Base-by-base conservation (phyloP, 2,888 invertebrate genomes). In the Sialis lutaria region DNA sequence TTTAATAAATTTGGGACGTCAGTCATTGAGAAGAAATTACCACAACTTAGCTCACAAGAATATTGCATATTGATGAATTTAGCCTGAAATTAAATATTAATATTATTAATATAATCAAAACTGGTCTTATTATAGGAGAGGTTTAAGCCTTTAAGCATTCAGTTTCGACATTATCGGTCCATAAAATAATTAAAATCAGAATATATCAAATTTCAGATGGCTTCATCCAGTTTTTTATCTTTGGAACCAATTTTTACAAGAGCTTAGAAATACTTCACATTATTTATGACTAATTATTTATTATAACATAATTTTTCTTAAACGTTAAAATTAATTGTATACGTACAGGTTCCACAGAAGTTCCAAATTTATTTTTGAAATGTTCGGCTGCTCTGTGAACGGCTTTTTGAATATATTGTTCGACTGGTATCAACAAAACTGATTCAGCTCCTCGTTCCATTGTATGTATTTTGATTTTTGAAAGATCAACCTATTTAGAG, bases 361-460 rank as follows among this genome's bases (percentile, higher is more conserved):
- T 61, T 1, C 73, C 71, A 47, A 70, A 69, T 8, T 64, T 63
- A 1, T 58, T 57, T 44, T 67, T 60, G 5, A 83, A 62, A 55
- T 76, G 70, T 1, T 57, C 54, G 0, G 69, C 70, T 2, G 74
- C 73, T 40, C 62, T 60, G 6, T 54, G 56, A 33, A 80, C 68
- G 4, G 67, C 65, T 1, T 64, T 58, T 52, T 65, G 66, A 5
- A 83, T 71, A 45, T 74, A 69, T 1, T 56, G 47, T 33, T 74
- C 64, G 1, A 79, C 74, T 6, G 63, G 61, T 10, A 72, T 60
- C 3, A 73, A 55, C 0, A 75, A 67, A 1, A 73, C 56, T 0
- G 73, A 70, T 4, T 67, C 62, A 0, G 70, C 67, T 44, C 76
- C 71, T 52, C 77, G 75, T 44, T 75, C 74, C 73, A 81, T 74